Evolutionary conservation across 2,888 invertebrate genomes (phyloP), one percentile per base, ranked within the genome.

Genomic region (Volucella inanis): DNA sequence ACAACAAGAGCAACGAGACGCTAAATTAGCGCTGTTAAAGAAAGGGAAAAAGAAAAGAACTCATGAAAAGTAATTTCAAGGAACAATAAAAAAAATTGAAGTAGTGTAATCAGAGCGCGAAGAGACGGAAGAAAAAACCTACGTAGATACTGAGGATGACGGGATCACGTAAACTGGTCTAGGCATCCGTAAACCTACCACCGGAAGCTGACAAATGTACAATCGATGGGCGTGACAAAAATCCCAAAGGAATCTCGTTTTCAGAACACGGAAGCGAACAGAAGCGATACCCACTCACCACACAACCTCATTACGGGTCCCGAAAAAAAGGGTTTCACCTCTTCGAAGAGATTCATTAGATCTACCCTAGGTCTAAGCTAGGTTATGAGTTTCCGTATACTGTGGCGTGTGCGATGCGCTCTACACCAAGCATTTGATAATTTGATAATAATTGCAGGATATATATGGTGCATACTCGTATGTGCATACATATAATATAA

Each of bases 161-260:
- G 14, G 15, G 15, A 31, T 49, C 59, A 59, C 41, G 64, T 62
- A 72, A 85, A 81, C 85, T 72, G 85, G 85, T 85, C 85, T 31
- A 31, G 31, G 31, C 4, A 31, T 31, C 31, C 31, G 31, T 6
- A 31, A 6, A 31, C 31, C 31, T 79, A 55, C 71, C 43, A 81
- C 85, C 85, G 85, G 85, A 85, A 85, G 76, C 85, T 81, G 76
- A 81, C 62, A 81, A 85, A 85, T 81, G 85, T 12, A 72, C 85
- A 85, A 62, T 71, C 76, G 65, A 80, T 76, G 67, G 59, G 80
- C 47, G 55, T 22, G 59, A 74, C 80, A 74, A 50, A 71, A 72
- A 59, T 72, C 64, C 57, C 71, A 12, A 74, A 78, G 79, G 72
- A 72, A 45, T 79, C 59, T 50, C 45, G 50, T 68, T 15, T 67